These are phyloP conservation scores for Myiotriccus ornatus DNA, from an alignment of 2,797 vertebrate species.

Conservation along the genomic window DNA sequence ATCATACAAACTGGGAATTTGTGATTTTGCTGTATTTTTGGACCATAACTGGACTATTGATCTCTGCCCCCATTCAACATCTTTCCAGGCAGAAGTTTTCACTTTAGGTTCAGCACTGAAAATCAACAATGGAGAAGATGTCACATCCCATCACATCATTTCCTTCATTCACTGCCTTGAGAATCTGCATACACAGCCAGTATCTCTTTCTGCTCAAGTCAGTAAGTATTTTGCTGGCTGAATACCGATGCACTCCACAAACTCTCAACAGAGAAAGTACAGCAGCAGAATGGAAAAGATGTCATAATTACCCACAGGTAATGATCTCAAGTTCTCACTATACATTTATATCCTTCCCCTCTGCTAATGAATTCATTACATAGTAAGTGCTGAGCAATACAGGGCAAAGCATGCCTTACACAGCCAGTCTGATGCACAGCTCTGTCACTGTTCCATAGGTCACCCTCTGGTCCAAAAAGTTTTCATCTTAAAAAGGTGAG, in stretches of 20 bases:
- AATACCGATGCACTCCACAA: background rate
- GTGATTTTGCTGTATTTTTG: background rate
- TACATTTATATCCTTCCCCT: background rate
- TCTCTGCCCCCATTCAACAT: background rate
- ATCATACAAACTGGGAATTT: background rate
- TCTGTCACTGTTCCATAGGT: background rate
- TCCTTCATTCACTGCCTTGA: background rate
- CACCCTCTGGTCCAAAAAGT: background rate
- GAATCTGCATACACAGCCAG: background rate
- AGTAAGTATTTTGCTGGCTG: background rate
- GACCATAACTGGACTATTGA: background rate
- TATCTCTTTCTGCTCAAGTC: background rate
- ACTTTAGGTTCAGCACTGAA: background rate
- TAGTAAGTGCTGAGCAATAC: background rate
- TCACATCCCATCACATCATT: background rate
- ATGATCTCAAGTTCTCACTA: background rate
- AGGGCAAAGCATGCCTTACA: background rate
- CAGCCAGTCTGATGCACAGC: background rate
- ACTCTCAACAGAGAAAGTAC: background rate
- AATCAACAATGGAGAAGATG: background rate
- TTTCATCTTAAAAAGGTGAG: background rate
- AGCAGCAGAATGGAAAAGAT: background rate
- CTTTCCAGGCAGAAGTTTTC: background rate
- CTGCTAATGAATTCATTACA: background rate
- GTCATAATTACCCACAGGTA: background rate